Conservation (phyloP, 2,888 invertebrate species). For the Leptothorax acervorum region DNA sequence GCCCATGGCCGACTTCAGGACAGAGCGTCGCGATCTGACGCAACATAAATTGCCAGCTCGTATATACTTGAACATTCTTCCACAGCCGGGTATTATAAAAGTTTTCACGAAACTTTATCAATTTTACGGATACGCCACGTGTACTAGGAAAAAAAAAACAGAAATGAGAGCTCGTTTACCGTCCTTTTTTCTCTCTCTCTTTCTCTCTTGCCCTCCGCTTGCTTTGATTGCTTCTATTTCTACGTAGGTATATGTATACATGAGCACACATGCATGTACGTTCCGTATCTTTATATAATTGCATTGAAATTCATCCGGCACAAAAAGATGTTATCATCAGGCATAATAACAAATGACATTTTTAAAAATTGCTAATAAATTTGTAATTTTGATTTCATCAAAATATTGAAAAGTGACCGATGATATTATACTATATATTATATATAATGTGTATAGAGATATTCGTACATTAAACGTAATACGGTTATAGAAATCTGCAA, state of each 20-base stretch:
- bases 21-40: slow-evolving; percentile 55
- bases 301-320: neutral
- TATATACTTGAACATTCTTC: slow-evolving; percentile 83
- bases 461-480: neutral
- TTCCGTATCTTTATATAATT: neutral
- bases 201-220: neutral
- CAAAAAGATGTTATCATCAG: neutral
- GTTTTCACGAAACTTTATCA: slow-evolving; percentile 84
- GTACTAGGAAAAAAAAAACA: slow-evolving; percentile 61
- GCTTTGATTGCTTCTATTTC: slow-evolving; percentile 1
- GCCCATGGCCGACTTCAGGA: slow-evolving; percentile 48
- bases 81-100: slow-evolving; percentile 83
- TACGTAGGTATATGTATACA: slow-evolving; percentile 2
- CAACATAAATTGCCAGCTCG: slow-evolving; percentile 83
- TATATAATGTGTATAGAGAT: neutral
- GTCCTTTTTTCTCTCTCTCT: neutral
- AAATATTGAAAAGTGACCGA: neutral
- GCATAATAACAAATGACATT: neutral
- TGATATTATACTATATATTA: neutral
- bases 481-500: neutral
- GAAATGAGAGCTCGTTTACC: slow-evolving; percentile 40
- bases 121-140: slow-evolving; percentile 84
- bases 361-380: neutral
- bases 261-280: neutral
- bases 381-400: slow-evolving; percentile 1